A percentile compares a stretch with the other conserved stretches of the same genome.
Conservation (phyloP, 2,797 vertebrate species). For the Paguma larvata region DNA sequence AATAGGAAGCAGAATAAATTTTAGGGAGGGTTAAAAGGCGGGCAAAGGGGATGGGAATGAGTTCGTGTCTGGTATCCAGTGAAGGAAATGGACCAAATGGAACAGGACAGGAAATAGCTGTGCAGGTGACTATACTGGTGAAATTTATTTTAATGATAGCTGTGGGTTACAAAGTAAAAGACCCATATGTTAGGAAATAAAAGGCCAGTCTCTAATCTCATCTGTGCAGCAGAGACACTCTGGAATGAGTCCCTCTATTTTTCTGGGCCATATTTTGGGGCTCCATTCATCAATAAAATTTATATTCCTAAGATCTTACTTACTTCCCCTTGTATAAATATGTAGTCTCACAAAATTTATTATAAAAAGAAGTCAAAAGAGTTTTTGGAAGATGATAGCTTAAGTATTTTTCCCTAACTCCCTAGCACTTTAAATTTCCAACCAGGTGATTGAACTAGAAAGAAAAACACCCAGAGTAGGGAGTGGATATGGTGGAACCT, state of each 20-base stretch:
- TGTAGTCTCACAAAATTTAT: slow-evolving; percentile 22
- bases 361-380: slow-evolving; percentile 2
- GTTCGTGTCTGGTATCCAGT: not conserved
- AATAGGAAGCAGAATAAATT: slow-evolving; percentile 30
- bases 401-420: not conserved
- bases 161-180: not conserved
- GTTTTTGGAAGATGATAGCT: slow-evolving; percentile 27
- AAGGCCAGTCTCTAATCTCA: not conserved
- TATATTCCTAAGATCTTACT: slow-evolving; percentile 12
- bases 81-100: not conserved
- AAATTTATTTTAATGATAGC: not conserved
- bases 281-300: not conserved
- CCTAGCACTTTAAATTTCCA: slow-evolving; percentile 24
- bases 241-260: not conserved
- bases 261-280: not conserved
- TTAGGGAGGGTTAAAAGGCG: not conserved
- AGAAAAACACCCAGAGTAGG: not conserved
- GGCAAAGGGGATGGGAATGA: not conserved
- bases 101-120: not conserved
- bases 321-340: slow-evolving; percentile 9
- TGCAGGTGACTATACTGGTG: not conserved
- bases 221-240: not conserved
- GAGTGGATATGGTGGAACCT: not conserved
- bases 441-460: not conserved
- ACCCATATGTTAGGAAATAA: not conserved